Conservation (phyloP, 2,888 invertebrate genomes). For the Marasmarcha lunaedactyla region DNA sequence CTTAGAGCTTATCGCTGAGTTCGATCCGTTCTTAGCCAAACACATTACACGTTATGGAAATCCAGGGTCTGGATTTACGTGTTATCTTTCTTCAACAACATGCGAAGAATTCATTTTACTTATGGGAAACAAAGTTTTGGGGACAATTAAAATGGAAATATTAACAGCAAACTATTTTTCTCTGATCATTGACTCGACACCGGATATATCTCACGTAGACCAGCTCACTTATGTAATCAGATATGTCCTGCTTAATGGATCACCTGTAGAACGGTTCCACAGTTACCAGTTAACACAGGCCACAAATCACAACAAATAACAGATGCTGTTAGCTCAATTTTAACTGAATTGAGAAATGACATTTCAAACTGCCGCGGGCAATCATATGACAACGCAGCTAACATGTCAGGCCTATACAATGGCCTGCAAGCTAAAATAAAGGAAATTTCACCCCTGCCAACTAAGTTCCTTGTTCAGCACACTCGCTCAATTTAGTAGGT, state of each 20-base stretch:
- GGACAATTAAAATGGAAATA: constrained; percentile 12
- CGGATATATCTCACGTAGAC: constrained; percentile 13
- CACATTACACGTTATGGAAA: constrained; percentile 19
- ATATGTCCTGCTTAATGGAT: constrained; percentile 12
- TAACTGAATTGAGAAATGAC: constrained; percentile 2
- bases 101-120: constrained; percentile 24
- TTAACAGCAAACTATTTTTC: constrained; percentile 8
- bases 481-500: constrained; percentile 2
- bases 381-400: constrained; percentile 4
- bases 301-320: constrained; percentile 6
- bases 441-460: not conserved
- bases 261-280: constrained; percentile 4
- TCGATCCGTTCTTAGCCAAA: constrained; percentile 20
- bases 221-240: constrained; percentile 17
- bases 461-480: not conserved
- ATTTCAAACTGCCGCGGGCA: constrained; percentile 4
- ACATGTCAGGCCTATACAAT: constrained; percentile 4
- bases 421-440: constrained; percentile 3
- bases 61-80: constrained; percentile 17
- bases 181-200: constrained; percentile 12
- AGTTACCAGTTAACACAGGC: constrained; percentile 3
- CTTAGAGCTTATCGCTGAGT: constrained; percentile 20
- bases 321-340: constrained; percentile 3
- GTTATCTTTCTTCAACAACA: constrained; percentile 19
- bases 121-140: constrained; percentile 17